A percentile compares a stretch with the other conserved stretches of the same genome.
These are phyloP conservation scores for Helleia helle DNA, from an alignment of 2,888 invertebrate species.

Conservation along the genomic window DNA sequence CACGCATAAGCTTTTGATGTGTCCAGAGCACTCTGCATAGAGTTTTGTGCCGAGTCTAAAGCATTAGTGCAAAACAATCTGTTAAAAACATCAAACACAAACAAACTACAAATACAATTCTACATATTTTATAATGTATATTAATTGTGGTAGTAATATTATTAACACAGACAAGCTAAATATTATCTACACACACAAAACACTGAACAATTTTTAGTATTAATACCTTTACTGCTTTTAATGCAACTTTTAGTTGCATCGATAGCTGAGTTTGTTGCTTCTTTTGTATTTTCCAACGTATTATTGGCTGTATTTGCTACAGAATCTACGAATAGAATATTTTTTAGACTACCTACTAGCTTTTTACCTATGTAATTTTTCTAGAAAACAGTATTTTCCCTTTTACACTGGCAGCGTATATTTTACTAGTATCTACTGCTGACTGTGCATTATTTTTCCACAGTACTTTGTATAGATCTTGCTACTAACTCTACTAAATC, in stretches of 20 bases:
- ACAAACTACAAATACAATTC: conserved; percentile 16
- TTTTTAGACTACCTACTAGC: not conserved
- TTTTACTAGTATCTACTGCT: conserved; percentile 26
- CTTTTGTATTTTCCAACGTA: conserved; percentile 43
- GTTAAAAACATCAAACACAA: conserved; percentile 20
- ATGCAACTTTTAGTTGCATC: conserved; percentile 43
- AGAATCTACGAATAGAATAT: conserved; percentile 27
- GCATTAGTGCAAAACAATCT: conserved; percentile 23
- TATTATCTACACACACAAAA: conserved; percentile 2
- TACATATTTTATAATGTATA: not conserved
- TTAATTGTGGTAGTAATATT: not conserved
- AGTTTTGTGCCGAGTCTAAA: conserved; percentile 46
- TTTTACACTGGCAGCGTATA: conserved; percentile 28
- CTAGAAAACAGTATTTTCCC: conserved; percentile 17
- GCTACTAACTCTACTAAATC: conserved; percentile 19
- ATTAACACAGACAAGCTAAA: too few relatives aligned
- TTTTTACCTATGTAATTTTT: too few relatives aligned
- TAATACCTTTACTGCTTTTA: conserved; percentile 47
- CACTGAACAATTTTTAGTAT: conserved; percentile 17
- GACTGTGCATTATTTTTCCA: conserved; percentile 34
- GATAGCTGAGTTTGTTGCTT: conserved; percentile 34
- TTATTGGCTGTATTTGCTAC: conserved; percentile 31
- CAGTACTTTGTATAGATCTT: conserved; percentile 18
- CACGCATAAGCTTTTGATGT: conserved; percentile 36
- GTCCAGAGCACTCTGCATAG: conserved; percentile 39